Conservation (phyloP, 2,888 invertebrate species). For the Pseudococcus viburni region DNA sequence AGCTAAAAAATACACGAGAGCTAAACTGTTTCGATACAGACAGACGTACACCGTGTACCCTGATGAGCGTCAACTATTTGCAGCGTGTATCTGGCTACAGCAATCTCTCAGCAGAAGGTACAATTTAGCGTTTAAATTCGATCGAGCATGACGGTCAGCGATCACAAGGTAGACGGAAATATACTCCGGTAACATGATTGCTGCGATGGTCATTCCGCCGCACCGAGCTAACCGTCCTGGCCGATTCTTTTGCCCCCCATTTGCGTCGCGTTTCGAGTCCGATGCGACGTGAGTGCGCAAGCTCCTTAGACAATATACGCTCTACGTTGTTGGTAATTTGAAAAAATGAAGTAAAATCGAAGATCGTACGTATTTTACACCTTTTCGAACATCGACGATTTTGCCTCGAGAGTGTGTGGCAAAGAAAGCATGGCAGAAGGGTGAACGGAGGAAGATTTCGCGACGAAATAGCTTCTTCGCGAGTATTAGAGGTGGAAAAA, state of each 20-base stretch:
- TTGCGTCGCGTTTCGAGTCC: too few relatives aligned
- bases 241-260: too few relatives aligned
- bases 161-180: slow-evolving; percentile 41
- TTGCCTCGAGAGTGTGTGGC: neutral
- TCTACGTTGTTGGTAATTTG: too few relatives aligned
- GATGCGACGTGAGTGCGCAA: too few relatives aligned
- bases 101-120: neutral
- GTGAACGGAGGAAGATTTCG: neutral
- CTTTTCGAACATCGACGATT: neutral
- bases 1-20: neutral
- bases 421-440: neutral
- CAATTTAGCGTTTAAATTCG: neutral
- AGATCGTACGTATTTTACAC: neutral
- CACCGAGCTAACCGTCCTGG: neutral
- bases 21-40: neutral
- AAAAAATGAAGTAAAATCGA: too few relatives aligned
- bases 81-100: neutral
- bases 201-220: too few relatives aligned
- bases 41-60: neutral
- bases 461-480: too few relatives aligned
- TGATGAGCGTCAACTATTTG: neutral
- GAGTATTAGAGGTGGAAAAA: neutral
- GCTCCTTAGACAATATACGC: too few relatives aligned
- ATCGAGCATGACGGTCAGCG: slow-evolving; percentile 45
- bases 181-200: neutral